Percentiles rank a stretch among this genome's conserved stretches.
Conservation (phyloP, 1,140 invertebrate species). For the Lepidostoma basale region DNA sequence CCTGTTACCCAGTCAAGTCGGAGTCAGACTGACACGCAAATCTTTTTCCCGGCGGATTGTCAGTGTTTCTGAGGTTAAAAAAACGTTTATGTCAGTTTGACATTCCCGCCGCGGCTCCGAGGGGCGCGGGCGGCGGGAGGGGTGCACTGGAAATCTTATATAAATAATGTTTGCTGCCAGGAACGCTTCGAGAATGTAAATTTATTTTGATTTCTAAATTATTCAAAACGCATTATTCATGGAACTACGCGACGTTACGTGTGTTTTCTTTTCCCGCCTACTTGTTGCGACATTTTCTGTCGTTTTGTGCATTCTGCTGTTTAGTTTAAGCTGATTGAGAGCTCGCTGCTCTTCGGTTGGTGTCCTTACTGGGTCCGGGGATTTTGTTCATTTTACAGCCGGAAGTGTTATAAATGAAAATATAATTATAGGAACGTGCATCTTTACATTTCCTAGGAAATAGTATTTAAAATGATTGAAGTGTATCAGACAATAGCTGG, state of each 20-base stretch:
- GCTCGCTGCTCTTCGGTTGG: too few species aligned
- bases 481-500: too few species aligned
- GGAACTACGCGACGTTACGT: neutral
- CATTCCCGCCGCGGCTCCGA: constrained; percentile 5
- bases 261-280: neutral
- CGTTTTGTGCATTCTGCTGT: too few species aligned
- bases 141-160: constrained; percentile 16
- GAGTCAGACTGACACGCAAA: constrained; percentile 19
- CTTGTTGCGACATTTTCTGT: constrained; percentile 3
- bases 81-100: constrained; percentile 33
- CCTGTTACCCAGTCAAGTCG: neutral
- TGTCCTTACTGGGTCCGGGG: too few species aligned
- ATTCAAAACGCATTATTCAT: constrained; percentile 24
- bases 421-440: too few species aligned
- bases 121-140: neutral
- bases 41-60: constrained; percentile 14
- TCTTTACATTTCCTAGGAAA: too few species aligned
- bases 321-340: too few species aligned
- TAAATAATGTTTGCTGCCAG: constrained; percentile 1
- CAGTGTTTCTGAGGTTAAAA: constrained; percentile 14
- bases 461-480: too few species aligned
- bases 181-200: constrained; percentile 22
- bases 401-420: too few species aligned
- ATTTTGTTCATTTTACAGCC: too few species aligned
- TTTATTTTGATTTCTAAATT: constrained; percentile 27